Base-by-base conservation (phyloP, 2,888 invertebrate species). In the Macaria notata region DNA sequence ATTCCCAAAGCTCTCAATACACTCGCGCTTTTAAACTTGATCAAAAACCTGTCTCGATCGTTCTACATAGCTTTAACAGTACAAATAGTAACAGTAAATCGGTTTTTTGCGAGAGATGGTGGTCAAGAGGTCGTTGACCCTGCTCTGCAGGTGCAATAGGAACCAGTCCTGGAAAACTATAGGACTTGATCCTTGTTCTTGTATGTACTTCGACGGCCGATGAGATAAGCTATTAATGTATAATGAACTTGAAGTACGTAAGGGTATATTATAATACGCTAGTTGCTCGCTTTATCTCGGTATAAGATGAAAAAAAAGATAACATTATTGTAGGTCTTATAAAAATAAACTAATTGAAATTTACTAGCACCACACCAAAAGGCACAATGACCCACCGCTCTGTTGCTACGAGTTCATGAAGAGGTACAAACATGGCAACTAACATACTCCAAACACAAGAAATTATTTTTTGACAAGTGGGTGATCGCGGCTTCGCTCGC, bases 51-150 rank as follows among this genome's bases (percentile, higher is more conserved):
- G 63, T 65, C 52, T 58, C 45, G 53, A 58, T 46, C 49, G 56
- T 47, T 55, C 64, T 43, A 41, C 47, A 50, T 50, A 51, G 49
- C 55, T 56, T 62, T 63, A 72, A 72, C 70, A 66, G 70, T 72
- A 70, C 66, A 63, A 56, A 65, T 63, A 65, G 65, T 76, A 81
- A 80, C 83, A 75, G 81, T 82, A 73, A 73, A 73, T 52, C 54
- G 75, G 81, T 83, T 83, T 83, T 79, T 81, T 81, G 73, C 77
- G 75, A 72, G 69, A 53, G 78, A 76, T 78, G 57, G 62, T 60
- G 57, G 9, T 56, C 56, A 78, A 8, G 54, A 58, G 73, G 73
- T 71, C 74, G 59, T 62, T 48, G 73, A 73, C 75, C 75, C 63
- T 62, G 62, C 75, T 74, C 63, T 62, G 62, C 70, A 69, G 72